Conservation (phyloP, 2,113 vertebrate genomes). For the Anseranas semipalmata region DNA sequence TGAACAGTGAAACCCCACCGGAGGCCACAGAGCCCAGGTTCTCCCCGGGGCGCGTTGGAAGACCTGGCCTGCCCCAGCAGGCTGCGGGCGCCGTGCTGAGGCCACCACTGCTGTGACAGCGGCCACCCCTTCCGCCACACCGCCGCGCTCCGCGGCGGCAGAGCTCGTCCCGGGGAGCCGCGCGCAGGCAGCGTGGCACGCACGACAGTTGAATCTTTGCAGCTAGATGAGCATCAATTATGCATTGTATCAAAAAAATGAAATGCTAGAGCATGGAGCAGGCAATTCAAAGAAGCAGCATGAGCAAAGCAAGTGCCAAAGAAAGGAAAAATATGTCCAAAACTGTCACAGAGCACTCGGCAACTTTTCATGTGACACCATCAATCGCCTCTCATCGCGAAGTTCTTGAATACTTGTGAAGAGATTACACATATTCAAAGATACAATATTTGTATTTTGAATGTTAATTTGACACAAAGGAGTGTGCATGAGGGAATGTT, state of each 20-base stretch:
- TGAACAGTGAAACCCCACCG: not conserved
- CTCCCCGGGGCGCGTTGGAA: rapidly evolving
- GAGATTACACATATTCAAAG: constrained; percentile 75
- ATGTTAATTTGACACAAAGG: constrained; percentile 95
- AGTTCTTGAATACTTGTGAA: constrained; percentile 53
- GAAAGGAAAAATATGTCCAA: constrained; percentile 6
- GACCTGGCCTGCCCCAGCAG: not conserved
- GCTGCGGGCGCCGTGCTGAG: rapidly evolving
- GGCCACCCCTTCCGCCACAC: not conserved
- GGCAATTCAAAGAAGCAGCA: constrained; percentile 16
- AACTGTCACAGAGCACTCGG: not conserved
- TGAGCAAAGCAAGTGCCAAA: constrained; percentile 30
- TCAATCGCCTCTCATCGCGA: not conserved
- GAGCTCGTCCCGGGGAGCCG: rapidly evolving
- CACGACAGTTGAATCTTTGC: not conserved
- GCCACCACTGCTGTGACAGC: not conserved
- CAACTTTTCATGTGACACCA: not conserved
- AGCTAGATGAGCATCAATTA: constrained; percentile 55
- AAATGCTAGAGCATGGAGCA: not conserved
- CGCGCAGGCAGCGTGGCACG: rapidly evolving
- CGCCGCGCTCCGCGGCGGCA: rapidly evolving
- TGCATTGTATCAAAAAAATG: constrained; percentile 8
- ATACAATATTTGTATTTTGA: constrained; percentile 90
- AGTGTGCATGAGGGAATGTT: constrained; percentile 91
- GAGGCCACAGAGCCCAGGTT: not conserved